Percentiles rank a stretch among this genome's conserved stretches.
Evolutionary conservation across 1,140 invertebrate genomes (phyloP).

Genomic region (Nebria ingens): DNA sequence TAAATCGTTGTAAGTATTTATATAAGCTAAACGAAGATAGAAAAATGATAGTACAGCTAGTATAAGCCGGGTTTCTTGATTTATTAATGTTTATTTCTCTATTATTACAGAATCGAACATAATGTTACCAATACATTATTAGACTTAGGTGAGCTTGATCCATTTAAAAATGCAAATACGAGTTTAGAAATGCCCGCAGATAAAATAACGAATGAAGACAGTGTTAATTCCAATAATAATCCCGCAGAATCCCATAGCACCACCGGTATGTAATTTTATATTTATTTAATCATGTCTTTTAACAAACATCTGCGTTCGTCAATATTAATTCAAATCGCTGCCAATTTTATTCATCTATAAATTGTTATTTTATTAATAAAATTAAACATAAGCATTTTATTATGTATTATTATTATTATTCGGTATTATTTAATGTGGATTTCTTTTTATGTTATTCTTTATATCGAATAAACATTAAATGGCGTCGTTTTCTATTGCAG

Average conservation of each 20-base stretch:
- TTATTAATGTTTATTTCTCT: too few relatives aligned
- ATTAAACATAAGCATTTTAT: too few relatives aligned
- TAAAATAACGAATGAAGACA: slow-evolving; percentile 35
- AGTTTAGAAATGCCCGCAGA: slow-evolving; percentile 31
- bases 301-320: neutral
- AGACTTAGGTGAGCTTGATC: slow-evolving; percentile 44
- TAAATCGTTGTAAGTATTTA: slow-evolving; percentile 10
- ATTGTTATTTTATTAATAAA: too few relatives aligned
- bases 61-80: too few relatives aligned
- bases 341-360: too few relatives aligned
- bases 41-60: too few relatives aligned
- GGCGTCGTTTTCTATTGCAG: slow-evolving; percentile 17
- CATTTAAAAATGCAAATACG: slow-evolving; percentile 45
- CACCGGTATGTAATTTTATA: neutral
- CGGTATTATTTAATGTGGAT: too few relatives aligned
- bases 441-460: too few relatives aligned
- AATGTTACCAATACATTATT: slow-evolving; percentile 44
- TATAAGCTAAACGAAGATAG: too few relatives aligned
- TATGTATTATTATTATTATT: too few relatives aligned
- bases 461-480: neutral
- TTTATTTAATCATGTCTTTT: neutral
- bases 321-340: too few relatives aligned
- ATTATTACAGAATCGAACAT: slow-evolving; percentile 40
- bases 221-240: slow-evolving; percentile 36
- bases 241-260: neutral